Base-by-base conservation (phyloP, 2,888 invertebrate genomes). In the Heteropelma amictum region DNA sequence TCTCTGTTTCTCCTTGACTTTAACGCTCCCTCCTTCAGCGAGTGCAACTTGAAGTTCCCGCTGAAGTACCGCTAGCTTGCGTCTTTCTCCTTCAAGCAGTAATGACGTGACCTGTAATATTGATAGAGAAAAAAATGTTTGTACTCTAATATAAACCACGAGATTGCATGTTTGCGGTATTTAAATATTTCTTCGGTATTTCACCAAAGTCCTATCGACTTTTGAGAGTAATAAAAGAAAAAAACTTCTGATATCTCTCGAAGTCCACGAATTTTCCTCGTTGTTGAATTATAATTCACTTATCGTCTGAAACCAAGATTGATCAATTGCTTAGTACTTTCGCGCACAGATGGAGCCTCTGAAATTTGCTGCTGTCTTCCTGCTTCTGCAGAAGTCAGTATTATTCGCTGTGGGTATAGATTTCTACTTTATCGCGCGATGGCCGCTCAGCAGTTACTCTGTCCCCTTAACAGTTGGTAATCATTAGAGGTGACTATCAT, bases 31-130 rank as follows among this genome's bases (percentile, higher is more conserved):
- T 60, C 92, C 92, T 87, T 92, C 92, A 76, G 91, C 92, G 8
- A 92, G 88, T 8, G 93, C 92, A 23, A 91, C 90, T 86, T 93
- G 92, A 51, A 94, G 89, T 88, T 94, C 94, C 54, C 92, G 90
- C 86, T 94, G 93, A 70, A 94, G 89, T 28, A 93, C 93, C 33
- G 91, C 90, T 76, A 94, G 89, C 86, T 93, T 93, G 65, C 93
- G 89, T 72, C 93, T 90, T 87, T 94, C 93, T 4, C 93, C 93
- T 88, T 94, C 93, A 79, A 94, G 88, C 77, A 94, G 90, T 72
- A 93, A 90, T 79, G 93, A 93, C 33, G 93, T 94, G 73, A 94
- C 94, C 94, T 94, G 89, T 45, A 90, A 88, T 73, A 77, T 42
- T 53, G 21, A 33, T 33, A n/a, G n/a, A n/a, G n/a, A n/a, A n/a